Evolutionary conservation across 1,140 invertebrate genomes (phyloP).

Genomic region (Drosophila sproati): DNA sequence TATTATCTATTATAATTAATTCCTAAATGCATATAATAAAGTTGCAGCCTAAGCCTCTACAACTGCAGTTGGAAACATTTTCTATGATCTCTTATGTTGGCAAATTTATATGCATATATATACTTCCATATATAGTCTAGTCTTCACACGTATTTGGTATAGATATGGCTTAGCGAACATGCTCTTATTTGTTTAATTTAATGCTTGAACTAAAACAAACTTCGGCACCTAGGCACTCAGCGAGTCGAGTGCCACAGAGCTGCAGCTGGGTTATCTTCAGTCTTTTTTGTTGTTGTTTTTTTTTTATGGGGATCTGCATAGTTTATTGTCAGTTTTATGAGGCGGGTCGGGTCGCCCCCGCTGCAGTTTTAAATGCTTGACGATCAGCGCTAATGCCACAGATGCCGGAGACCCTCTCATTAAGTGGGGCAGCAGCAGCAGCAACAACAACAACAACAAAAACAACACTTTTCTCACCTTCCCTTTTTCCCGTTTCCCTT

Average conservation of each 20-base stretch:
- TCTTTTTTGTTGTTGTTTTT: conserved; percentile 7
- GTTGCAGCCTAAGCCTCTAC: too few species aligned
- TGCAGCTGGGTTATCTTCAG: conserved; percentile 22
- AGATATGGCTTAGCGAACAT: too few species aligned
- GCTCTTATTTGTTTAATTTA: conserved; percentile 40
- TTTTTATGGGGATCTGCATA: conserved; percentile 41
- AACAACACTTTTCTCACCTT: conserved; percentile 75
- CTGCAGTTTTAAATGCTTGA: conserved; percentile 69
- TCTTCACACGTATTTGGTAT: too few species aligned
- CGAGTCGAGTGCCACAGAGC: conserved; percentile 13
- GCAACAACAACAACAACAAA: conserved; percentile 30
- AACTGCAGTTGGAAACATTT: too few species aligned
- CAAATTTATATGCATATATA: too few species aligned
- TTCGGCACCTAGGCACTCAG: conserved; percentile 1
- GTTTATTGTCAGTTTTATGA: conserved; percentile 75
- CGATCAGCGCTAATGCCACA: conserved; percentile 70
- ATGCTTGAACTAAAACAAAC: conserved; percentile 32
- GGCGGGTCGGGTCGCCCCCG: conserved; percentile 44
- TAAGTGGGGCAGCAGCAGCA: conserved; percentile 44
- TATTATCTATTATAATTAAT: too few species aligned
- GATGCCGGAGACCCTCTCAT: conserved; percentile 35
- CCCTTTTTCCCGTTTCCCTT: conserved; percentile 19
- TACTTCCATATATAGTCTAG: too few species aligned
- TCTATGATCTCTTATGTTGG: too few species aligned
- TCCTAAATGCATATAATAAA: too few species aligned